Percentiles rank a stretch among this genome's conserved stretches.
phyloP scores from a whole-genome alignment of 2,888 invertebrate species.

The Margaritifera margaritifera region DNA sequence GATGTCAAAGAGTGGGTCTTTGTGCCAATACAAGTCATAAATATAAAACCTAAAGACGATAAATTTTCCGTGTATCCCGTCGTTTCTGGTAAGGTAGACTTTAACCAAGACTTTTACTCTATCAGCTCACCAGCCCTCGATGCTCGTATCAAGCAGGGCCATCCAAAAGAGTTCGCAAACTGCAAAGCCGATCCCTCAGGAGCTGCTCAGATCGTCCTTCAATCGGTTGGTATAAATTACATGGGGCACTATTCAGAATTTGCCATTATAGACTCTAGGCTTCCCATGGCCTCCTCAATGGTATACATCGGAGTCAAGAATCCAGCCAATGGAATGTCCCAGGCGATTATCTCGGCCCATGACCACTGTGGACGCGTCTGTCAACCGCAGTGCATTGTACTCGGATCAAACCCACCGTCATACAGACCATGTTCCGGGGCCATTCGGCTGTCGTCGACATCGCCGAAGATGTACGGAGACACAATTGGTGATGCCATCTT shows the following conservation, averaged over 20 bases:
- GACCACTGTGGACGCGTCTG: conserved; percentile 57
- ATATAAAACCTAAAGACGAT: conserved; percentile 13
- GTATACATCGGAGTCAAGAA: conserved; percentile 46
- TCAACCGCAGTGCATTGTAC: conserved; percentile 45
- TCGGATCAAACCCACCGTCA: conserved; percentile 7
- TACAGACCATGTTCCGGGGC: conserved; percentile 52
- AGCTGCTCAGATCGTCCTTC: conserved; percentile 43
- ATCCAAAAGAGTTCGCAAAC: background rate
- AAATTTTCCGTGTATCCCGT: conserved; percentile 4
- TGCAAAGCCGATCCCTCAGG: background rate
- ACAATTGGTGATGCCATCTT: conserved; percentile 26
- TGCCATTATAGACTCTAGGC: conserved; percentile 46
- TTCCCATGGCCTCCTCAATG: conserved; percentile 44
- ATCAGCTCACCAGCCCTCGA: background rate
- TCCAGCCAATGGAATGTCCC: conserved; percentile 15
- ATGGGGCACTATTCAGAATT: conserved; percentile 52
- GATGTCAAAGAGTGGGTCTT: conserved; percentile 51
- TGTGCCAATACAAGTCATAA: conserved; percentile 48
- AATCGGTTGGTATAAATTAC: conserved; percentile 56
- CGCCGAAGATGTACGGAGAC: conserved; percentile 39
- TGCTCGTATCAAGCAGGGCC: conserved; percentile 1
- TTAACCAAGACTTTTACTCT: background rate
- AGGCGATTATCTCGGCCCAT: conserved; percentile 45
- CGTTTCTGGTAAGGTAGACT: too few relatives aligned
- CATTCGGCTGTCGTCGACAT: conserved; percentile 35